Percentiles rank a stretch among this genome's conserved stretches.
phyloP scores from a whole-genome alignment of 64 coral and sea anemone species.

The Montipora capricornis region DNA sequence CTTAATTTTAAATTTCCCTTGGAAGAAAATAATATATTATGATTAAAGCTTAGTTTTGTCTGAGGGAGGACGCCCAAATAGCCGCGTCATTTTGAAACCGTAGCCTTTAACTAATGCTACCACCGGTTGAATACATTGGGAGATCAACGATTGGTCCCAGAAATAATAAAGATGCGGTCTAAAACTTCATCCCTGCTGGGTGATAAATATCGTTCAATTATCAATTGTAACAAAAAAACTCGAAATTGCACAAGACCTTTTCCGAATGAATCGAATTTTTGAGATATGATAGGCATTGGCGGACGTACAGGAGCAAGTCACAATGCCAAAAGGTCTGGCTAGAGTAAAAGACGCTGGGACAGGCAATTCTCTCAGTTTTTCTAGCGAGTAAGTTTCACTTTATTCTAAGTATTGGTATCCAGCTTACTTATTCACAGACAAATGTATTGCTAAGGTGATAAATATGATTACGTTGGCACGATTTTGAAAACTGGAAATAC shows the following conservation, averaged over 20 bases:
- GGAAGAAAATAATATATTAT: not conserved
- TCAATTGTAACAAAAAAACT: not conserved
- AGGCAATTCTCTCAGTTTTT: not conserved
- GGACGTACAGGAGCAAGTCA: not conserved
- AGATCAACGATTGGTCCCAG: not conserved
- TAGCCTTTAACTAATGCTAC: not conserved
- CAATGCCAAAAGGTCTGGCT: not conserved
- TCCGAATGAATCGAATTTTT: not conserved
- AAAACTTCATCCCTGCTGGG: slow-evolving; percentile 30
- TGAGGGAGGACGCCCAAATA: not conserved
- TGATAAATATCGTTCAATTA: slow-evolving; percentile 30
- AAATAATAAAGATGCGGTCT: not conserved
- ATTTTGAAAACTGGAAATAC: not conserved
- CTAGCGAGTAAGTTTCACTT: not conserved
- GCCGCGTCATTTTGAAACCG: not conserved
- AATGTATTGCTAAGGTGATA: not conserved
- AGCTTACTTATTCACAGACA: not conserved
- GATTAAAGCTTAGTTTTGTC: not conserved
- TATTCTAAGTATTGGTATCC: not conserved
- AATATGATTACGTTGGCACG: not conserved
- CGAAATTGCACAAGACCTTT: not conserved
- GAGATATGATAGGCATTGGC: not conserved
- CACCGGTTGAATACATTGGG: slow-evolving; percentile 1
- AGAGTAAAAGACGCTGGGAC: not conserved
- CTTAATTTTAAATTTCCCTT: not conserved